These are phyloP conservation scores for Zootermopsis nevadensis DNA, from an alignment of 2,888 invertebrate genomes.

Conservation along the genomic window DNA sequence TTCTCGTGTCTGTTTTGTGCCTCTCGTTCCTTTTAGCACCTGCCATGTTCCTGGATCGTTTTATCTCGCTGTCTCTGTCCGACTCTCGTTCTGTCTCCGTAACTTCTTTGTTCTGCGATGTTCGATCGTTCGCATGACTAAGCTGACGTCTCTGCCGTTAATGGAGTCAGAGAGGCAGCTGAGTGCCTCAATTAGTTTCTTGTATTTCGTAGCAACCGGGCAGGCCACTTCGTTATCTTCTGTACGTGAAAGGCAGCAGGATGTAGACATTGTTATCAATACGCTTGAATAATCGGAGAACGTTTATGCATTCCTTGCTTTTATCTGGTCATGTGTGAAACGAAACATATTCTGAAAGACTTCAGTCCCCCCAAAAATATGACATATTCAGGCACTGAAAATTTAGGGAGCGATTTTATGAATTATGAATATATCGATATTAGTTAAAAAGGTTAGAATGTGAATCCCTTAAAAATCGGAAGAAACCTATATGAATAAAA, in stretches of 20 bases:
- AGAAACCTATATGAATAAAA: too few species aligned
- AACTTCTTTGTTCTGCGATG: neutral
- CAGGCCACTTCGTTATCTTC: conserved; percentile 3
- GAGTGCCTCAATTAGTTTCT: conserved; percentile 11
- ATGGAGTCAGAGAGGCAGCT: conserved; percentile 1
- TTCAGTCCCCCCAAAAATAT: too few species aligned
- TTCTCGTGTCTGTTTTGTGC: neutral
- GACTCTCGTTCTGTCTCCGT: neutral
- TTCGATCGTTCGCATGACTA: neutral
- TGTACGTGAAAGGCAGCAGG: neutral
- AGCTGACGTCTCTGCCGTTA: neutral
- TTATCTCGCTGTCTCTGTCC: neutral
- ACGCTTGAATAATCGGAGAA: neutral
- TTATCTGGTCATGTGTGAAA: neutral
- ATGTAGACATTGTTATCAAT: neutral
- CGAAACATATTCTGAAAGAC: too few species aligned
- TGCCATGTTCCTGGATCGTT: neutral
- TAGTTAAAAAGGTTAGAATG: too few species aligned
- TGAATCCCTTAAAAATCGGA: too few species aligned
- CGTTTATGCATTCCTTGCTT: neutral
- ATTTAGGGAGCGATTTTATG: too few species aligned
- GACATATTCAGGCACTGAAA: too few species aligned
- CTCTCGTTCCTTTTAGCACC: neutral
- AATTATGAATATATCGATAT: too few species aligned
- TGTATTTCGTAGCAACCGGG: neutral